Percentiles rank a stretch among this genome's conserved stretches.
Conservation (phyloP, 2,888 invertebrate genomes). For the Fragum sueziense region DNA sequence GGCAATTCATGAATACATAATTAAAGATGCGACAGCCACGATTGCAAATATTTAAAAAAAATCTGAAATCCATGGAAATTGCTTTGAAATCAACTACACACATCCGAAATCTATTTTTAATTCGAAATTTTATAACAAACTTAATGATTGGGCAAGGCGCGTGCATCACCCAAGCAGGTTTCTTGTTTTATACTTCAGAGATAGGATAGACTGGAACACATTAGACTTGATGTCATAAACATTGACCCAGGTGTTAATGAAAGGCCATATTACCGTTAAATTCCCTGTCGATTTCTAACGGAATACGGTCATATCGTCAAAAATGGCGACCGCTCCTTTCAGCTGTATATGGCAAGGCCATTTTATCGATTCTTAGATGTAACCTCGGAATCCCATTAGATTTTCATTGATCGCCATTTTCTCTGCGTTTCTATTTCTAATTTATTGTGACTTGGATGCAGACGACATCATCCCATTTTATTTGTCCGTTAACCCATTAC, state of each 20-base stretch:
- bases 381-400: background rate
- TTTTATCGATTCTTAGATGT: background rate
- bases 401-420: background rate
- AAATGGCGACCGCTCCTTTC: background rate
- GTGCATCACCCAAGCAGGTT: too few relatives aligned
- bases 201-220: background rate
- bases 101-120: too few relatives aligned
- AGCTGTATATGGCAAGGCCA: background rate
- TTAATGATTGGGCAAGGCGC: too few relatives aligned
- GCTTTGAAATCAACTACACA: too few relatives aligned
- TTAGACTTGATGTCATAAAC: background rate
- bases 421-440: background rate
- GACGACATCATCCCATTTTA: too few relatives aligned
- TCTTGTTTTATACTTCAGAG: too few relatives aligned
- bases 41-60: too few relatives aligned
- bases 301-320: background rate
- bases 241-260: background rate
- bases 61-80: too few relatives aligned
- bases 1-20: too few relatives aligned
- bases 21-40: too few relatives aligned
- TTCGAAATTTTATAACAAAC: too few relatives aligned
- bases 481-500: too few relatives aligned
- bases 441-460: background rate
- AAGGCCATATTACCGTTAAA: background rate
- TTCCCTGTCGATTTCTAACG: background rate